Evolutionary conservation across 2,113 vertebrate genomes (phyloP).

Genomic region (Pipa parva): DNA sequence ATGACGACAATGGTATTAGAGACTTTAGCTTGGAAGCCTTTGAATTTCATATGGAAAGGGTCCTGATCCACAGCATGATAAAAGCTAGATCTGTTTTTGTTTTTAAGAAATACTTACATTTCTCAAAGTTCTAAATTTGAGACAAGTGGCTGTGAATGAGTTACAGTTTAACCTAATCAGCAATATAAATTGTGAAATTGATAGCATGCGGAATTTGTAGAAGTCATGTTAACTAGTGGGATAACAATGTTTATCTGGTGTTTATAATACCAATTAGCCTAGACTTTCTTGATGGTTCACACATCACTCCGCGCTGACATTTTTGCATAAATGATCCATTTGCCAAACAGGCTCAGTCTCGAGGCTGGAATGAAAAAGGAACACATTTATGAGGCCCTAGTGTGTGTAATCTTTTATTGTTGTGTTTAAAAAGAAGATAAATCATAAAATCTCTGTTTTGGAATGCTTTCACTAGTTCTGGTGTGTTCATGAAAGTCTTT

Average conservation of each 20-base stretch:
- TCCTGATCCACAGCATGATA: not conserved
- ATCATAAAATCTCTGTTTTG: slow-evolving; percentile 68
- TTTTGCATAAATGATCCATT: slow-evolving; percentile 71
- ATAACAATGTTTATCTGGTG: slow-evolving; percentile 58
- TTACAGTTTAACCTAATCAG: slow-evolving; percentile 4
- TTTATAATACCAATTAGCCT: slow-evolving; percentile 79
- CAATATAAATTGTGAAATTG: slow-evolving; percentile 19
- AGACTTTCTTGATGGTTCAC: slow-evolving; percentile 76
- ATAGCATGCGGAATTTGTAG: slow-evolving; percentile 41
- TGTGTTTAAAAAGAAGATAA: slow-evolving; percentile 56
- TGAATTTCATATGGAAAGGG: not conserved
- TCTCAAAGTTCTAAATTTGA: not conserved
- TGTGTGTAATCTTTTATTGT: slow-evolving; percentile 52
- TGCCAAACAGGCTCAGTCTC: slow-evolving; percentile 67
- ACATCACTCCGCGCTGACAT: slow-evolving; percentile 64
- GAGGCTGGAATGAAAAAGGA: slow-evolving; percentile 71
- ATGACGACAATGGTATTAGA: too few species aligned
- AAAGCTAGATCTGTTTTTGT: not conserved
- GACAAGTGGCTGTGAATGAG: not conserved
- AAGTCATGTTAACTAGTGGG: slow-evolving; percentile 47
- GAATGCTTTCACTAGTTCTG: slow-evolving; percentile 65
- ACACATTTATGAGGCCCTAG: slow-evolving; percentile 68
- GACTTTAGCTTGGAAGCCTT: too few species aligned
- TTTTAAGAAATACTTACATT: too few species aligned
- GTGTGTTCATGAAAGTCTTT: slow-evolving; percentile 51